Evolutionary conservation across 2,888 invertebrate genomes (phyloP).

Genomic region (Stramonita haemastoma): DNA sequence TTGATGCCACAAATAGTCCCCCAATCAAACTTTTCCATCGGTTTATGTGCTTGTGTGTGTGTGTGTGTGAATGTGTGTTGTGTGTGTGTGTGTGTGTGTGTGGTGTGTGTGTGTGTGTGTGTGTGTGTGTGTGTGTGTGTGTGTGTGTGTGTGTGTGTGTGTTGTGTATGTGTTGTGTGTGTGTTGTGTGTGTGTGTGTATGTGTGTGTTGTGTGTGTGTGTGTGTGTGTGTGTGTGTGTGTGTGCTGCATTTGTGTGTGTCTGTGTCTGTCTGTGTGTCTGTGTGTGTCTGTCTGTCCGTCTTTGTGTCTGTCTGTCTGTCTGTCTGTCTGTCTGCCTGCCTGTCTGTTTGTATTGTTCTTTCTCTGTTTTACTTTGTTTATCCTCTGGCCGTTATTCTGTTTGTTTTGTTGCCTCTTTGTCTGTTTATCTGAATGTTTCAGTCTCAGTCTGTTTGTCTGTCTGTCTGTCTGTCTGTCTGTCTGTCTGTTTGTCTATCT

Average conservation of each 20-base stretch:
- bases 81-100: neutral
- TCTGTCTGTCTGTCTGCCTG: neutral
- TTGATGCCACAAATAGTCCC: too few species aligned
- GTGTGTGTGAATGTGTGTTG: neutral
- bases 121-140: neutral
- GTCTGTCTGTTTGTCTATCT: neutral
- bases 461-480: neutral
- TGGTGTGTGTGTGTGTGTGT: neutral
- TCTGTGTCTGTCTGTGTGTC: neutral
- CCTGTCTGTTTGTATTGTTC: neutral
- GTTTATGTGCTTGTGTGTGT: neutral
- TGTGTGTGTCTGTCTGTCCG: neutral
- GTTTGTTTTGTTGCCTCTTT: neutral
- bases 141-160: neutral
- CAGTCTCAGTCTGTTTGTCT: neutral
- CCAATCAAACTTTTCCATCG: too few species aligned
- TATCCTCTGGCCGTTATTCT: neutral
- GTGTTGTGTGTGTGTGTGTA: neutral
- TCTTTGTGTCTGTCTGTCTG: neutral
- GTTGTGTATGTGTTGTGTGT: neutral
- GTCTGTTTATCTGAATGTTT: neutral
- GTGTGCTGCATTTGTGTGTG: neutral
- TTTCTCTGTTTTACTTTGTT: neutral
- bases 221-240: neutral
- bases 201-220: neutral